Conservation (phyloP, 1,140 invertebrate genomes). For the Drosophila parabipectinata region DNA sequence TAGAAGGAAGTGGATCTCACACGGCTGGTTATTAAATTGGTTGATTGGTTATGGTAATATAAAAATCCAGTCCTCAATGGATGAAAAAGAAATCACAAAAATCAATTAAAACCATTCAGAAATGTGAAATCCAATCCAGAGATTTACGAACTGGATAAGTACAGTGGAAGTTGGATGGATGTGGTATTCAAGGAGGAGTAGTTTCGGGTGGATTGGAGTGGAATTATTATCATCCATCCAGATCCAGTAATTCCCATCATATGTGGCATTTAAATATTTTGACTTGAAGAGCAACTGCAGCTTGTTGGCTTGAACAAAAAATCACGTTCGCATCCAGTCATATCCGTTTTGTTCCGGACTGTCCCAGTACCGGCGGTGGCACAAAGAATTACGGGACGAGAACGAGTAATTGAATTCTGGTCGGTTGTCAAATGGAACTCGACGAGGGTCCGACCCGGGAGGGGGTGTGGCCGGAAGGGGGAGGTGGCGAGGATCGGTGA, state of each 20-base stretch:
- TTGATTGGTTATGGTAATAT: conserved; percentile 27
- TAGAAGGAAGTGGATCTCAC: conserved; percentile 4
- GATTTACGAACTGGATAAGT: conserved; percentile 11
- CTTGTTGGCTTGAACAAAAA: background rate
- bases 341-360: conserved; percentile 59
- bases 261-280: no score
- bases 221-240: background rate
- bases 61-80: conserved; percentile 6
- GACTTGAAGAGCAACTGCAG: no score
- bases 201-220: background rate
- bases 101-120: conserved; percentile 27
- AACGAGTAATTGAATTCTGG: conserved; percentile 45
- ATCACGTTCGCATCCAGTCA: conserved; percentile 15
- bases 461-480: conserved; percentile 14
- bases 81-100: conserved; percentile 17
- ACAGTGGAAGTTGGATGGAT: conserved; percentile 1
- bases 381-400: conserved; percentile 45
- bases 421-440: conserved; percentile 23
- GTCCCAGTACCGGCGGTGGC: conserved; percentile 39
- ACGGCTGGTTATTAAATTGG: conserved; percentile 26
- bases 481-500: conserved; percentile 12
- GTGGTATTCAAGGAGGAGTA: background rate
- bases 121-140: conserved; percentile 35
- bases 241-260: no score
- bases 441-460: conserved; percentile 1